Evolutionary conservation across 2,113 vertebrate genomes (phyloP).

Genomic region (Delphinapterus leucas): DNA sequence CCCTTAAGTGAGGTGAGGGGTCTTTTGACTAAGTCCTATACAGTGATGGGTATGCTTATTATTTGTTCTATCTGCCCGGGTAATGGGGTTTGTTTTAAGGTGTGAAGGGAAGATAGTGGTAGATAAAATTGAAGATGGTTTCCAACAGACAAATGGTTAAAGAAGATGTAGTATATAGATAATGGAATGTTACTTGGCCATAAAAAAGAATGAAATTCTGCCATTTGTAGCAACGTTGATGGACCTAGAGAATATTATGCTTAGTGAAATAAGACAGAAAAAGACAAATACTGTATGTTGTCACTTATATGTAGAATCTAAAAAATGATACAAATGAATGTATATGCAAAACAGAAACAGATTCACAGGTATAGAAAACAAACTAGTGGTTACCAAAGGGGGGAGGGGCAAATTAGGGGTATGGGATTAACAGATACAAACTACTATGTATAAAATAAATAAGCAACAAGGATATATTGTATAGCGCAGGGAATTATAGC

Average conservation of each 20-base stretch:
- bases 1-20: neutral
- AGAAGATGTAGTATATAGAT: neutral
- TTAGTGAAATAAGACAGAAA: neutral
- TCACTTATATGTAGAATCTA: too few species aligned
- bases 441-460: neutral
- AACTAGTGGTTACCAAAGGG: neutral
- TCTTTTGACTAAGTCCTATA: neutral
- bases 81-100: neutral
- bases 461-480: neutral
- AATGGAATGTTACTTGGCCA: neutral
- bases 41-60: neutral
- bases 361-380: neutral
- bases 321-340: neutral
- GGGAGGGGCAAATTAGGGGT: neutral
- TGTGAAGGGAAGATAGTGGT: neutral
- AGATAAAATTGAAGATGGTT: conserved; percentile 20
- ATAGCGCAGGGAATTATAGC: neutral
- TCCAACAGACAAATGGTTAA: neutral
- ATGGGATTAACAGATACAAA: neutral
- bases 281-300: too few species aligned
- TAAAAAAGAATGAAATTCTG: neutral
- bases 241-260: neutral
- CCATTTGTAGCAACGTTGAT: neutral
- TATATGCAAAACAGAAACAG: neutral
- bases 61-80: neutral